Conservation (phyloP, 1,140 invertebrate species). For the Arctopsyche grandis region DNA sequence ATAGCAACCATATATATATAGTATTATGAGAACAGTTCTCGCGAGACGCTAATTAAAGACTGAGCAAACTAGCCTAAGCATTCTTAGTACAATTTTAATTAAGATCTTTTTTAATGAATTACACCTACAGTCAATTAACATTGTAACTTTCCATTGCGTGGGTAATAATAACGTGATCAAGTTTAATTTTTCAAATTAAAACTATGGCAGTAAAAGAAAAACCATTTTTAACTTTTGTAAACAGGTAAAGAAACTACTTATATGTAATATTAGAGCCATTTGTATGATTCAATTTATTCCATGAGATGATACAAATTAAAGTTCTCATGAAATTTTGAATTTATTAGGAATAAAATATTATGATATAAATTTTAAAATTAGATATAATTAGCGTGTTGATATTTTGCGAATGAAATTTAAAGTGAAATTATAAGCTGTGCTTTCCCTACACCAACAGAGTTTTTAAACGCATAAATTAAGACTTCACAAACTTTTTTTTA, state of each 20-base stretch:
- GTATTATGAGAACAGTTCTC: neutral
- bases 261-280: neutral
- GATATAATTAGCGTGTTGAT: neutral
- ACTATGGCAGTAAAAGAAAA: too few relatives aligned
- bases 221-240: too few relatives aligned
- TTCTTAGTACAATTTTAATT: neutral
- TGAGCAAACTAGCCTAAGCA: neutral
- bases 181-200: neutral
- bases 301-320: neutral
- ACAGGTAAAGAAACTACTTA: too few relatives aligned
- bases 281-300: neutral
- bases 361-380: too few relatives aligned
- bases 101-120: neutral
- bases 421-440: slow-evolving; percentile 25
- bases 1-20: too few relatives aligned
- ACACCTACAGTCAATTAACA: neutral
- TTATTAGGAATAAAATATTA: too few relatives aligned
- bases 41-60: neutral
- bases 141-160: neutral
- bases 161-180: neutral
- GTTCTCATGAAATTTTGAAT: neutral
- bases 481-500: neutral
- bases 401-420: slow-evolving; percentile 1
- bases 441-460: slow-evolving; percentile 8
- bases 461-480: neutral